phyloP scores from a whole-genome alignment of 2,888 invertebrate species.

The Pristionchus entomophagus region DNA sequence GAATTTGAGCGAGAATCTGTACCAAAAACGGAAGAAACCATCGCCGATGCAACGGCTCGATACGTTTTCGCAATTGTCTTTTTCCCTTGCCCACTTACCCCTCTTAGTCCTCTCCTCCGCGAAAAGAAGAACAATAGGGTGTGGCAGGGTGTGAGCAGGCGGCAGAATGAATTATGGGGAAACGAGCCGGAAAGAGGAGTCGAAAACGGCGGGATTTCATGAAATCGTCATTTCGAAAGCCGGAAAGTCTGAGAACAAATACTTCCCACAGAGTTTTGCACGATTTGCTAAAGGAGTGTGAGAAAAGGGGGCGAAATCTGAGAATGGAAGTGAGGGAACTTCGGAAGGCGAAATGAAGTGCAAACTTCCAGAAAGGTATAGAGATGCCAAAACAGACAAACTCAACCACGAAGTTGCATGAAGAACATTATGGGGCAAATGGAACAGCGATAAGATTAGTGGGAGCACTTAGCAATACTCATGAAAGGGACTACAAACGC shows the following conservation, averaged over 20 bases:
- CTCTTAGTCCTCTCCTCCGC: background rate
- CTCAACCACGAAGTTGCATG: background rate
- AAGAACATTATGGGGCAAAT: background rate
- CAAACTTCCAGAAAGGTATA: background rate
- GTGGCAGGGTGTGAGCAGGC: background rate
- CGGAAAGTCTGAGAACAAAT: background rate
- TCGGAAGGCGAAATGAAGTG: background rate
- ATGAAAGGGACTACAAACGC: background rate
- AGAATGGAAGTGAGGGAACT: background rate
- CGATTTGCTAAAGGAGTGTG: background rate
- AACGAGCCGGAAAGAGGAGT: background rate
- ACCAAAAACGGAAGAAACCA: no score
- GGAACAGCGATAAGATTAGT: conserved; percentile 2
- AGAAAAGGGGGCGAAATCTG: background rate
- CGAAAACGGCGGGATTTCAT: background rate
- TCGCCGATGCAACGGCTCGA: no score
- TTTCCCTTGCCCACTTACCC: background rate
- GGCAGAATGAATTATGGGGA: conserved; percentile 12
- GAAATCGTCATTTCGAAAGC: background rate
- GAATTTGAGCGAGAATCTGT: no score
- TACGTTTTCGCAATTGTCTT: conserved; percentile 6
- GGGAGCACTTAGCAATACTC: conserved; percentile 9
- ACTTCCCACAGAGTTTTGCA: background rate
- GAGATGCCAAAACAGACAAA: background rate
- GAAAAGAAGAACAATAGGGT: background rate